A percentile compares a stretch with the other conserved stretches of the same genome.
Conservation (phyloP, 2,888 invertebrate species). For the Diarsia rubi region DNA sequence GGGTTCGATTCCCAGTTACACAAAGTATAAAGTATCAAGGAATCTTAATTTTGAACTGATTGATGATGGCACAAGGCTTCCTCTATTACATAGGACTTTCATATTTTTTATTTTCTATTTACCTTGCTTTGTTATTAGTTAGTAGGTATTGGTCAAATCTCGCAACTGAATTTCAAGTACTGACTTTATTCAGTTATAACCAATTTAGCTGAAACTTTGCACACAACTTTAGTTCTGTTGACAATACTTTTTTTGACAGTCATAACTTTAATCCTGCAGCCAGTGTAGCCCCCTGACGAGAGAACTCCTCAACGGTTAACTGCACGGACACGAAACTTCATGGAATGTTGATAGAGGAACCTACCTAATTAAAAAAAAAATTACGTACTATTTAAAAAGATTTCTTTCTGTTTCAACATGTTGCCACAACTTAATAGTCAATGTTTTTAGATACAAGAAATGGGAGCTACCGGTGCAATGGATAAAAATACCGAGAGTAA, state of each 20-base stretch:
- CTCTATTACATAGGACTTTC: not conserved
- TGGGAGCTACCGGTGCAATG: conserved; percentile 27
- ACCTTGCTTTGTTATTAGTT: not conserved
- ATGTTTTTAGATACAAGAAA: conserved; percentile 45
- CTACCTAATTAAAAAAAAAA: no score
- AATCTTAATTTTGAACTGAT: not conserved
- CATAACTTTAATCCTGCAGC: no score
- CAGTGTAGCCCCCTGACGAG: no score
- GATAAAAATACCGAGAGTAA: conserved; percentile 4
- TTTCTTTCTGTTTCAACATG: not conserved
- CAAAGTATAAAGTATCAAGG: not conserved
- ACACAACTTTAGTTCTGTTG: not conserved
- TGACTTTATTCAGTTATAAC: not conserved
- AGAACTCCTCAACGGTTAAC: no score
- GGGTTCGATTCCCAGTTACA: not conserved
- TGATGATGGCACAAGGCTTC: not conserved
- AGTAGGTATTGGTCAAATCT: not conserved
- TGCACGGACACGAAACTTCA: no score
- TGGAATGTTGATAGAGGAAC: no score
- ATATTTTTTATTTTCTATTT: no score
- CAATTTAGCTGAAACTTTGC: not conserved
- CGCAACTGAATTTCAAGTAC: not conserved
- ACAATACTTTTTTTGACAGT: not conserved
- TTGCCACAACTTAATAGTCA: not conserved
- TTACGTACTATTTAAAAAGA: no score